Percentiles rank a stretch among this genome's conserved stretches.
phyloP scores from a whole-genome alignment of 2,113 vertebrate species.

The Rhinogobius similis region DNA sequence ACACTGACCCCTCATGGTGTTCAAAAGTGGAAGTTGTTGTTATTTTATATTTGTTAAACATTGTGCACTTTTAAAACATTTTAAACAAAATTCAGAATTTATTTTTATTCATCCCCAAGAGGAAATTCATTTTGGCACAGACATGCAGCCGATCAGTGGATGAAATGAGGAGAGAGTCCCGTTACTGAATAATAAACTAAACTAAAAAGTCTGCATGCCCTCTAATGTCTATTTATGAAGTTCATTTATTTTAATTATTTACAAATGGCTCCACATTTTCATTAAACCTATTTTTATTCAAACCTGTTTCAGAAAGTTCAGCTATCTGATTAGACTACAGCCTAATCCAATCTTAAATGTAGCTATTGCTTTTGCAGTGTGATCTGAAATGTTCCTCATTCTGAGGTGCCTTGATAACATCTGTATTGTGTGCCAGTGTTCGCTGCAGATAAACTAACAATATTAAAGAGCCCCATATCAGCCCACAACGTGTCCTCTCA shows the following conservation, averaged over 20 bases:
- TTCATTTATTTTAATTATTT: background rate
- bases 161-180: no score
- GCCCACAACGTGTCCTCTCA: slow-evolving; percentile 25
- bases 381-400: slow-evolving; percentile 50
- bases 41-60: no score
- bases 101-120: no score
- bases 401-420: slow-evolving; percentile 52
- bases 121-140: no score
- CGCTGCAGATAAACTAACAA: slow-evolving; percentile 68
- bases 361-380: slow-evolving; percentile 46
- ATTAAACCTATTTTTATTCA: slow-evolving; percentile 3
- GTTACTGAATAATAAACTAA: no score
- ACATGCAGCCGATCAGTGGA: no score
- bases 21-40: no score
- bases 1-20: no score
- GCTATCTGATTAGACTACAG: slow-evolving; percentile 50
- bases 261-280: background rate
- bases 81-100: no score
- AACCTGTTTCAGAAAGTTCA: slow-evolving; percentile 30
- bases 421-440: slow-evolving; percentile 57
- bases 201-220: background rate
- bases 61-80: no score
- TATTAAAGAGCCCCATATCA: slow-evolving; percentile 62
- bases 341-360: slow-evolving; percentile 66
- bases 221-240: background rate